Evolutionary conservation across 2,888 invertebrate genomes (phyloP).

Genomic region (Mythimna ferrago): DNA sequence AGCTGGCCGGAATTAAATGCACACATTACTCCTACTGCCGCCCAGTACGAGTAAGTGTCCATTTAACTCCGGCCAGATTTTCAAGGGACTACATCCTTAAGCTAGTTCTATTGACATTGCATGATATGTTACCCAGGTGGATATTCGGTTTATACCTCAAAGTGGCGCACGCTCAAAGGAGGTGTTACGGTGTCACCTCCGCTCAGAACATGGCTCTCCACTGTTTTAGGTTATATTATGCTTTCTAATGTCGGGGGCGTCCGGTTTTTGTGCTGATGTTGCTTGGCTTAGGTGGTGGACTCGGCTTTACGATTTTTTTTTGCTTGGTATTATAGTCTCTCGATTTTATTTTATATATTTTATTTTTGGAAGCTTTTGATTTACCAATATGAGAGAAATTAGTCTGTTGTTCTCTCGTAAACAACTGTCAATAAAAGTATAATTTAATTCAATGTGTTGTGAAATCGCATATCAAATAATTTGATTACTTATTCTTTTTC

Average conservation of each 20-base stretch:
- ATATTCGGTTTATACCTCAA: conserved; percentile 60
- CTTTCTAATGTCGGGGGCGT: conserved; percentile 52
- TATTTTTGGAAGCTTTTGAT: not conserved
- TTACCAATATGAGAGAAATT: not conserved
- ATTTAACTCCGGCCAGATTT: no score
- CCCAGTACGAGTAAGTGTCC: no score
- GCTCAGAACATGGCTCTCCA: conserved; percentile 66
- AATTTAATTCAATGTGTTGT: no score
- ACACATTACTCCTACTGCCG: no score
- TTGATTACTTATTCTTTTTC: no score
- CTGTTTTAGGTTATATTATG: conserved; percentile 64
- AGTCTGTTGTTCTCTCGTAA: not conserved
- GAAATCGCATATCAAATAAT: no score
- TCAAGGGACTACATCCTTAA: no score
- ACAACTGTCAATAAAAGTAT: not conserved
- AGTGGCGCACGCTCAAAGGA: conserved; percentile 60
- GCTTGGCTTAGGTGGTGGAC: conserved; percentile 6
- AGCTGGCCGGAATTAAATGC: no score
- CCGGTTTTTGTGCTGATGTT: conserved; percentile 23
- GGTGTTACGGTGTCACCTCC: conserved; percentile 57
- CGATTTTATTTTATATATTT: not conserved
- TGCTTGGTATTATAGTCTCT: conserved; percentile 8
- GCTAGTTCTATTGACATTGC: no score
- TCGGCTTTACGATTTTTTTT: conserved; percentile 15
- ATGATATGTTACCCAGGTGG: conserved; percentile 65